These are phyloP conservation scores for Luperina nickerlii DNA, from an alignment of 2,888 invertebrate species.

Conservation along the genomic window DNA sequence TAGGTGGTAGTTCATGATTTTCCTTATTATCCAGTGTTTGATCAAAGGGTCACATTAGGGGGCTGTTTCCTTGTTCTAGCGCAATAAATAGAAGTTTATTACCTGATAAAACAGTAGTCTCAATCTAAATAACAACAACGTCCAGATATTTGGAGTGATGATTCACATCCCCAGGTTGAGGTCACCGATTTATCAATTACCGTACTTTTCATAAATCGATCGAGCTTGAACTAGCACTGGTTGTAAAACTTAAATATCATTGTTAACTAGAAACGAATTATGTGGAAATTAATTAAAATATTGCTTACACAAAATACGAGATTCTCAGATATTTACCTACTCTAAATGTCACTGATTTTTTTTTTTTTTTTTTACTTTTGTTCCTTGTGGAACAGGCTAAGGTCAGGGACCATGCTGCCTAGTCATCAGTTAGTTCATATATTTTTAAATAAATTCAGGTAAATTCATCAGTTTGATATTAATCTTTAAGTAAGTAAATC, in stretches of 20 bases:
- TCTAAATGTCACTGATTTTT: slow-evolving; percentile 3
- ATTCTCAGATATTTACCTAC: background rate
- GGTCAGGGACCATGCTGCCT: no score
- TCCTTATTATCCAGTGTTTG: background rate
- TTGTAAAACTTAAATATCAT: background rate
- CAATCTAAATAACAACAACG: slow-evolving; percentile 29
- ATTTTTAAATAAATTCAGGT: no score
- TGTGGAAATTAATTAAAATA: background rate
- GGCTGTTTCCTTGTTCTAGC: background rate
- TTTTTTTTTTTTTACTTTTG: no score
- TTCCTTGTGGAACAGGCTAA: no score
- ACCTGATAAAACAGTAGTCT: slow-evolving; percentile 25
- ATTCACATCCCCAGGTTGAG: slow-evolving; percentile 69
- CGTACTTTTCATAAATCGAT: background rate
- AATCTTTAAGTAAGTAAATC: no score
- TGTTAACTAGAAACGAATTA: background rate
- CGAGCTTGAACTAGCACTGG: background rate
- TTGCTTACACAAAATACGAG: background rate
- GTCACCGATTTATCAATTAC: slow-evolving; percentile 29
- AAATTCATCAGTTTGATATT: no score
- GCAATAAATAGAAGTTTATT: background rate
- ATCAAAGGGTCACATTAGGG: background rate
- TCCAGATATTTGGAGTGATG: slow-evolving; percentile 70
- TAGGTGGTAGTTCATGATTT: background rate
- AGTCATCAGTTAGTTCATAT: no score